Conservation (phyloP, 2,888 invertebrate genomes). For the Morpho achilles region DNA sequence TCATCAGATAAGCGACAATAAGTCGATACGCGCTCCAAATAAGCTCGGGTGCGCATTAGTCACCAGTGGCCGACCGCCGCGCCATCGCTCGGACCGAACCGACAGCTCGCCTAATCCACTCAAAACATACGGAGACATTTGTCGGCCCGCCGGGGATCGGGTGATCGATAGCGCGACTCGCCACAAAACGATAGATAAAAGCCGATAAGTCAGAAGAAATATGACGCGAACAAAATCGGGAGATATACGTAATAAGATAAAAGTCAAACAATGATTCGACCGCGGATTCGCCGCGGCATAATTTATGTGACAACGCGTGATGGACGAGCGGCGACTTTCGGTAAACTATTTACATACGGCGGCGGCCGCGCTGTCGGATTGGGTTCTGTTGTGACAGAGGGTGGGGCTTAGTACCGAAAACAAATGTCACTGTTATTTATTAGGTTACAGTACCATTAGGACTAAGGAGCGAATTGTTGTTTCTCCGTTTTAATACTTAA, state of each 20-base stretch:
- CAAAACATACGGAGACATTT: conserved; percentile 76
- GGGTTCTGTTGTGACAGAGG: conserved; percentile 76
- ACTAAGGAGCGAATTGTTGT: conserved; percentile 57
- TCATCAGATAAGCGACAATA: conserved; percentile 74
- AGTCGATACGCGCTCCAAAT: conserved; percentile 71
- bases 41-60: conserved; percentile 65
- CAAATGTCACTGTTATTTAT: conserved; percentile 79
- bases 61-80: conserved; percentile 53
- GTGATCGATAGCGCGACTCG: conserved; percentile 76
- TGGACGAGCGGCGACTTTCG: conserved; percentile 79
- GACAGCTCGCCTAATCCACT: conserved; percentile 74
- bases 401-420: conserved; percentile 78
- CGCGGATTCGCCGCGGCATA: conserved; percentile 80
- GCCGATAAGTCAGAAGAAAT: conserved; percentile 78
- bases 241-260: conserved; percentile 80
- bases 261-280: conserved; percentile 79
- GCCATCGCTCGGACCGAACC: conserved; percentile 33
- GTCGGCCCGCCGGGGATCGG: conserved; percentile 66
- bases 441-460: conserved; percentile 71
- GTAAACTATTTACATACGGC: conserved; percentile 79
- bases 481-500: conserved; percentile 8
- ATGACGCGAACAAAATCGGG: conserved; percentile 80
- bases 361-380: conserved; percentile 73
- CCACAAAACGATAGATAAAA: conserved; percentile 78
- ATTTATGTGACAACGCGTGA: conserved; percentile 80